phyloP scores from a whole-genome alignment of 2,797 vertebrate species.

The Pteronotus mesoamericanus region DNA sequence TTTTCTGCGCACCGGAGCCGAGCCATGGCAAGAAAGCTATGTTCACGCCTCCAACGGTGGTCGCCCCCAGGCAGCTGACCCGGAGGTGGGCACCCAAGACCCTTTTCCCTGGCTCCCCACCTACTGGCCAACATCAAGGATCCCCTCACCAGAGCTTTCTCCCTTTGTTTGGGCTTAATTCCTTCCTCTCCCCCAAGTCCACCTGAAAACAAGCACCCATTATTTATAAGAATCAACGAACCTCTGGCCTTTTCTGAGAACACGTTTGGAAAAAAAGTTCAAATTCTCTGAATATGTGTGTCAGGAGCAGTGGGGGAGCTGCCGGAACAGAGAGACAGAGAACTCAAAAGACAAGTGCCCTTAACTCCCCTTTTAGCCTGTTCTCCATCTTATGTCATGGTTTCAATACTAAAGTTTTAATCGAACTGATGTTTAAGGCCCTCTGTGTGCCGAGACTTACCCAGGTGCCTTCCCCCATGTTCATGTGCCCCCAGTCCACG shows the following conservation, averaged over 20 bases:
- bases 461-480: rapidly evolving
- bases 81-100: background rate
- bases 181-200: background rate
- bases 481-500: background rate
- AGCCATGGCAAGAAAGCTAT: background rate
- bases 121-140: background rate
- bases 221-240: background rate
- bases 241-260: background rate
- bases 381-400: background rate
- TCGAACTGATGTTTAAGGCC: background rate
- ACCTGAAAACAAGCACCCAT: background rate
- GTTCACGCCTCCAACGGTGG: background rate
- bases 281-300: background rate
- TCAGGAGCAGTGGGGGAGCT: background rate
- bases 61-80: background rate
- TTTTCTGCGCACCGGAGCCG: background rate
- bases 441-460: background rate
- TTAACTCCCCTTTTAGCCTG: background rate
- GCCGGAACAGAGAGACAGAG: background rate
- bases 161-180: background rate
- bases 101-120: no score
- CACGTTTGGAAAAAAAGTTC: background rate
- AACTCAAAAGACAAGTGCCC: background rate
- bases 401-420: background rate
- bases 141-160: background rate